These are phyloP conservation scores for Ceyx melanurus DNA, from an alignment of 2,113 vertebrate genomes.

Conservation along the genomic window DNA sequence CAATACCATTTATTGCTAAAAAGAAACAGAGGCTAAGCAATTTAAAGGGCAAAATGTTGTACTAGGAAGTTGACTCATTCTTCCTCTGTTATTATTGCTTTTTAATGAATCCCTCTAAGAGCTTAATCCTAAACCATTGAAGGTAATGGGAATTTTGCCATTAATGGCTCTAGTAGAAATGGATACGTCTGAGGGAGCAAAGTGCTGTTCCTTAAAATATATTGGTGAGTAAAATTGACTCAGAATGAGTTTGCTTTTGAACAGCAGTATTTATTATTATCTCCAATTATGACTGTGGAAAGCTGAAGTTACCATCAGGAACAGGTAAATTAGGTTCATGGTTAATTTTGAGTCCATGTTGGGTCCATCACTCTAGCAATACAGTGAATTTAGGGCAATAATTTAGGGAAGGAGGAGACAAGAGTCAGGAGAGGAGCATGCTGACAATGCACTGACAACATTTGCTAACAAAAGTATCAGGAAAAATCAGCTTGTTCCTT, in stretches of 20 bases:
- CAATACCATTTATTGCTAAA: not conserved
- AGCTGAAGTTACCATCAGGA: not conserved
- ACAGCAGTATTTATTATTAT: not conserved
- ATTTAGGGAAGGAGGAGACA: rapidly evolving
- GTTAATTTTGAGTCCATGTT: not conserved
- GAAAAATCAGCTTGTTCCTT: not conserved
- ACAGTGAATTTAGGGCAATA: not conserved
- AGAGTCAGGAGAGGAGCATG: not conserved
- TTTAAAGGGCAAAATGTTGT: not conserved
- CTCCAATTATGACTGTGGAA: not conserved
- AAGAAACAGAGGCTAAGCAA: not conserved
- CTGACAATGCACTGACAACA: not conserved
- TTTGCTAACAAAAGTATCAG: not conserved
- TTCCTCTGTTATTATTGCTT: slow-evolving; percentile 14
- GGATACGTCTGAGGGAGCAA: not conserved
- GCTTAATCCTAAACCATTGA: not conserved
- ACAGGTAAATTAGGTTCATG: not conserved
- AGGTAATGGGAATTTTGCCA: not conserved
- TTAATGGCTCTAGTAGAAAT: not conserved
- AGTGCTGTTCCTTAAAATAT: not conserved
- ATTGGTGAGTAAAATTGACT: not conserved
- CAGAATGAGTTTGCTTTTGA: not conserved
- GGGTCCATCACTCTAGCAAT: not conserved
- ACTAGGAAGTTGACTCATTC: not conserved
- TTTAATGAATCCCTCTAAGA: slow-evolving; percentile 29